Evolutionary conservation across 2,888 invertebrate species (phyloP).

Genomic region (Chymomyza amoena): DNA sequence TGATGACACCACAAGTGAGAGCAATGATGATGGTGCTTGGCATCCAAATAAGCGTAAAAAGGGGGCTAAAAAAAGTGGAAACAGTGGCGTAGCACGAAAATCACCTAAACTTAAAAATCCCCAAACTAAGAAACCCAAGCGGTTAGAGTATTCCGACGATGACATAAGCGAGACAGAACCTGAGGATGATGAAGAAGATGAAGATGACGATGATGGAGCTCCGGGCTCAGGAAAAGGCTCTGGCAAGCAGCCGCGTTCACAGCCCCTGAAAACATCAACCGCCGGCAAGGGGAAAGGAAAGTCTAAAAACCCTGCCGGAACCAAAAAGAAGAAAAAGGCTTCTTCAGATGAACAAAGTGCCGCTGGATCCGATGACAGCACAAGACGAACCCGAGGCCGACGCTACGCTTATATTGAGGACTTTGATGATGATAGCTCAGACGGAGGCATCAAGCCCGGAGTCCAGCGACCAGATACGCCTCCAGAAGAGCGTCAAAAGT

Average conservation of each 20-base stretch:
- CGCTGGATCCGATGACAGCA: conserved; percentile 80
- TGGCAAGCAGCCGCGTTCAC: conserved; percentile 74
- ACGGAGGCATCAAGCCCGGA: conserved; percentile 78
- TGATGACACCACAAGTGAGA: conserved; percentile 77
- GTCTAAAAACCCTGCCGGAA: conserved; percentile 34
- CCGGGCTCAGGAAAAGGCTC: conserved; percentile 68
- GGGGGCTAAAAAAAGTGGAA: conserved; percentile 54
- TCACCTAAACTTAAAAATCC: conserved; percentile 69
- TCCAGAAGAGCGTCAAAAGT: conserved; percentile 78
- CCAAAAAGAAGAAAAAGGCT: conserved; percentile 61
- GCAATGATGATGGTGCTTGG: conserved; percentile 77
- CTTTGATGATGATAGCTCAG: conserved; percentile 78
- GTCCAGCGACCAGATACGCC: conserved; percentile 78
- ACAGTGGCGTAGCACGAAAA: conserved; percentile 58
- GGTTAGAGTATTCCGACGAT: conserved; percentile 72
- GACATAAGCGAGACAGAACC: conserved; percentile 81
- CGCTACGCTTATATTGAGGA: conserved; percentile 77
- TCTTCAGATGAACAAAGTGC: conserved; percentile 82
- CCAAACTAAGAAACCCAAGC: conserved; percentile 65
- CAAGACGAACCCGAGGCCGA: conserved; percentile 76
- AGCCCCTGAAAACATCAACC: conserved; percentile 60
- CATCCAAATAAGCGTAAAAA: conserved; percentile 76
- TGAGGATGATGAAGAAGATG: conserved; percentile 81
- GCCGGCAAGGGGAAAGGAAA: conserved; percentile 58
- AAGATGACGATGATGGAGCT: conserved; percentile 78